Base-by-base conservation (phyloP, 2,113 vertebrate species). In the Anguilla japonica region DNA sequence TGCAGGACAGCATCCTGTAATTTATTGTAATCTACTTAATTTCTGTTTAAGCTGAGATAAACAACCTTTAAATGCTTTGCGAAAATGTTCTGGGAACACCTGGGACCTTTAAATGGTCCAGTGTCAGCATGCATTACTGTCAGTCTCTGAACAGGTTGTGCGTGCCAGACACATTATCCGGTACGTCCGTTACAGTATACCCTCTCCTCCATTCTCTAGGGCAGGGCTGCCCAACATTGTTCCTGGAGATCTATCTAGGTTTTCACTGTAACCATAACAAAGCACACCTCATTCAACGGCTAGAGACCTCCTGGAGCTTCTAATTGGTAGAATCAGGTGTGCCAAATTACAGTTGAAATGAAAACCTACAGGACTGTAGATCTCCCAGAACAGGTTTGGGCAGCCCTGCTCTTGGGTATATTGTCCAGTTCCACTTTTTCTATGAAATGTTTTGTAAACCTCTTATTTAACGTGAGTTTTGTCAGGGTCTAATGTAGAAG, bases 61-160 rank as follows among this genome's bases (percentile, higher is more conserved):
- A 71, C 87, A 85, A 82, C 53, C 81, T 75, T 82, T 56, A 89
- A 87, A 87, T 67, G 88, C 89, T 82, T 83, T 85, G 90, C 88
- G 75, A 86, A 67, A 81, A 82, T 85, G 89, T 88, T 90, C 89
- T 87, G 79, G 79, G 7, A 86, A 87, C 88, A 91, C 90, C 11
- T 80, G 88, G 91, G 91, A 91, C 90, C 93, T 93, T 94, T 92
- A 92, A 93, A 93, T 50, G 41, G 84, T 14, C 43, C 7, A n/a
- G 86, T 88, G 88, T 95, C 94, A 91, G 88, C 87, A 90, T 90
- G 82, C 34, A 91, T 95, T 94, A 94, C 87, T 63, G 87, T 94
- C 92, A 93, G 84, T 88, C 46, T 83, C 87, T 14, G 87, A 93
- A 91, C 93, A 93, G 93, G 92, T 91, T 90, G 90, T 89, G 89